phyloP scores from a whole-genome alignment of 35 echinoderm and acorn worm species.

The Apostichopus japonicus region DNA sequence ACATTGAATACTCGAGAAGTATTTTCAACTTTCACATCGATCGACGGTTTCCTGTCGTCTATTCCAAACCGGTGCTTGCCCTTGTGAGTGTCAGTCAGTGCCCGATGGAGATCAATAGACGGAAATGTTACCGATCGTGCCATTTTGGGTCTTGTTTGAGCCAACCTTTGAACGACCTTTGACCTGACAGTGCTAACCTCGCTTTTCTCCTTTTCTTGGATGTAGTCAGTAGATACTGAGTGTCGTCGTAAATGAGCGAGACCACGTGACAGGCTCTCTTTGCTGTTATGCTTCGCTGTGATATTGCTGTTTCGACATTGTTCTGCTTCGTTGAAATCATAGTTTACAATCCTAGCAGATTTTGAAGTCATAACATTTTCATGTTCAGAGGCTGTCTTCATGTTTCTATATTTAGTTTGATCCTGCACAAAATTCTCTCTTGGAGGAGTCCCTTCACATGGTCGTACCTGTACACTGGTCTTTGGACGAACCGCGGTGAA shows the following conservation, averaged over 20 bases:
- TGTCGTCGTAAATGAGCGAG: neutral
- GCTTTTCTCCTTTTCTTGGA: neutral
- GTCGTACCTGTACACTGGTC: no score
- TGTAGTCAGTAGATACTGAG: neutral
- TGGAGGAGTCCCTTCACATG: no score
- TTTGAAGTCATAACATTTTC: no score
- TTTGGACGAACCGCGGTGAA: no score
- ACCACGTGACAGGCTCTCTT: neutral
- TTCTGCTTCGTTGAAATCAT: constrained; percentile 3
- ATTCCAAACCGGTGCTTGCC: neutral
- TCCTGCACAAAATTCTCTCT: no score
- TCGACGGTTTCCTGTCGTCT: neutral
- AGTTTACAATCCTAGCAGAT: neutral
- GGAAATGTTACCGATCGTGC: neutral
- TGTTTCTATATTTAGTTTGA: no score
- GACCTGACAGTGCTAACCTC: neutral
- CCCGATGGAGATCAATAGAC: neutral
- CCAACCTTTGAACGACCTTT: constrained; percentile 3
- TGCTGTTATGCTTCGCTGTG: neutral
- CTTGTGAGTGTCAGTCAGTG: neutral
- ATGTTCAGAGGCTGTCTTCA: no score
- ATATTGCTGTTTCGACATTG: neutral
- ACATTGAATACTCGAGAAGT: neutral
- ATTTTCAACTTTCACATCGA: neutral
- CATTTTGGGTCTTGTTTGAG: neutral